These are phyloP conservation scores for Apostichopus parvimensis DNA, from an alignment of 35 echinoderm and acorn worm species.

Conservation along the genomic window DNA sequence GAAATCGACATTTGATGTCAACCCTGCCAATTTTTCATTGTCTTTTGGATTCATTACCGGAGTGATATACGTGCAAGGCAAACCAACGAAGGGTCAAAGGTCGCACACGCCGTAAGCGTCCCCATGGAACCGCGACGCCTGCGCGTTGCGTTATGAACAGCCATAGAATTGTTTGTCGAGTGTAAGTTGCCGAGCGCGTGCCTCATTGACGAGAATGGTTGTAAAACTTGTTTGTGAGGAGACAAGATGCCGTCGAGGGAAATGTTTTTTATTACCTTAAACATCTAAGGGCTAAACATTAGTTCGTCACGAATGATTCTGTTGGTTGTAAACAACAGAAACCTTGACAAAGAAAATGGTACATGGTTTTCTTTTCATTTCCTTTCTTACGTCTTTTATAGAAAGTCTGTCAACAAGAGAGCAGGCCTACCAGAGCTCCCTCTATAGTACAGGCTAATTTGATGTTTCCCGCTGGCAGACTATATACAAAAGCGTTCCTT, in stretches of 20 bases:
- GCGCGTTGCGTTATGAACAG: not conserved
- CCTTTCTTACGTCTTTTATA: no score
- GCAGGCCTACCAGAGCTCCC: no score
- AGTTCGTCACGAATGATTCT: not conserved
- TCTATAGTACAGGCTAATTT: no score
- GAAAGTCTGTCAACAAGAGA: no score
- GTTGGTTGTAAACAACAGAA: constrained; percentile 2
- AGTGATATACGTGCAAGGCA: not conserved
- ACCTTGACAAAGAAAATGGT: not conserved
- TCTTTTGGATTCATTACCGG: not conserved
- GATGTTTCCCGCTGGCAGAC: no score
- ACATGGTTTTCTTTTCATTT: no score
- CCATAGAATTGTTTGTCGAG: not conserved
- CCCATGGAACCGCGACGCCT: constrained; percentile 1
- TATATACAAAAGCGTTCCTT: no score
- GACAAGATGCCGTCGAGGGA: not conserved
- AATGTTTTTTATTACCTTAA: not conserved
- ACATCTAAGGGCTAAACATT: not conserved
- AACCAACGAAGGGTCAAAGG: not conserved
- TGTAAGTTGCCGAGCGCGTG: not conserved
- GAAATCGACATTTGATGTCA: not conserved
- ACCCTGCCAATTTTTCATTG: not conserved
- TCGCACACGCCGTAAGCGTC: constrained; percentile 1
- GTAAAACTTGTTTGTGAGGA: constrained; percentile 14
- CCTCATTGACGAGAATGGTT: not conserved